Conservation (phyloP, 2,797 vertebrate species). For the Sarcophilus harrisii region DNA sequence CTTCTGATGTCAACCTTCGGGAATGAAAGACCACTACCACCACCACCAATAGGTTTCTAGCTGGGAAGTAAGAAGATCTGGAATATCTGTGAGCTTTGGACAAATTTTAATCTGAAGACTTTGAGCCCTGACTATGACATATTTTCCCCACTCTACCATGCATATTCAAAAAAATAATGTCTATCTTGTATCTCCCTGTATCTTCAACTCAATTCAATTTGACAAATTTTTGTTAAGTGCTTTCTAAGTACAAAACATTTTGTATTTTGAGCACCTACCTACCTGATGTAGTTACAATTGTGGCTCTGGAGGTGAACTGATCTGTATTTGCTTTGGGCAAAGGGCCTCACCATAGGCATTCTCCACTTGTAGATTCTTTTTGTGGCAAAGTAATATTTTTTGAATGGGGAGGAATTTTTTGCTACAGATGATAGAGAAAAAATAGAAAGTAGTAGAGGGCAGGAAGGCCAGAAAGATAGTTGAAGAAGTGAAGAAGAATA, state of each 20-base stretch:
- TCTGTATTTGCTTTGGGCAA: background rate
- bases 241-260: background rate
- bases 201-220: background rate
- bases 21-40: background rate
- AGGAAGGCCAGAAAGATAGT: background rate
- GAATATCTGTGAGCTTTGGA: background rate
- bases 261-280: background rate
- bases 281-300: background rate
- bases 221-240: background rate
- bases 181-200: background rate
- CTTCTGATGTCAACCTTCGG: background rate
- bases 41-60: background rate
- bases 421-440: background rate
- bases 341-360: background rate
- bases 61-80: background rate
- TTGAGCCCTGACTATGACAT: background rate
- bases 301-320: background rate
- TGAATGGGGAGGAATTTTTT: background rate
- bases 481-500: background rate
- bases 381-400: background rate
- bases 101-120: background rate
- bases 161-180: background rate
- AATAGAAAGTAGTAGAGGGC: background rate
- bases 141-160: background rate
- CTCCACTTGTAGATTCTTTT: background rate